Evolutionary conservation across 2,888 invertebrate species (phyloP), one percentile per base, ranked within the genome.

Genomic region (Seira ritae): DNA sequence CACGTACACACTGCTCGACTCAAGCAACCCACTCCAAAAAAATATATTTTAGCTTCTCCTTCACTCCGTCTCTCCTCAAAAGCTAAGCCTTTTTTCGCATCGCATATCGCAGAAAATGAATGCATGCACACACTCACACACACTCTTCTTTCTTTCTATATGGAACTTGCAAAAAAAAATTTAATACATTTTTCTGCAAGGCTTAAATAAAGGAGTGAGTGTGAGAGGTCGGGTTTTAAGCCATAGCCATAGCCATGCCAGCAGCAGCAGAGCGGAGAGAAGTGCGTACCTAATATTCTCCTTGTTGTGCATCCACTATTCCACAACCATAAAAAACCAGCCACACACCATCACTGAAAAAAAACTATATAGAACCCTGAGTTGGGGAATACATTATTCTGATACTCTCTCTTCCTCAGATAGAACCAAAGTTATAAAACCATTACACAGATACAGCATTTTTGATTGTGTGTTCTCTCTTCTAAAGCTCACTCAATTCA

Each of bases 281-380:
- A 78, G 83, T 83, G 83, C 83, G 83, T 83, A 83, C 83, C 83
- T 83, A 83, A 83, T 83, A 78, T 83, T 83, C 77, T 83, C 83
- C 83, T 83, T 83, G 83, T 82, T 82, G 81, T 82, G 81, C 76
- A 72, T 66, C 75, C 17, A 80, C 19, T 68, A 55, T 42, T n/a
- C n/a, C 67, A 74, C 22, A 66, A 31, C 6, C 31, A 76, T 60
- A 69, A 42, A 67, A 77, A 68, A 65, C 65, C 65, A 50, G 50
- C 17, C 50, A 50, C 50, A 50, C 50, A 50, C 50, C 50, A 50
- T n/a, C 50, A 50, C 50, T 4, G 50, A 50, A 42, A 42, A 8
- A 42, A n/a, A 50, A 50, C 50, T n/a, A n/a, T 50, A 50, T 50
- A 50, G 15, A 50, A 50, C 50, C 17, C n/a, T n/a, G n/a, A n/a